These are phyloP conservation scores for Monopis laevigella DNA, from an alignment of 2,888 invertebrate genomes.

Conservation along the genomic window DNA sequence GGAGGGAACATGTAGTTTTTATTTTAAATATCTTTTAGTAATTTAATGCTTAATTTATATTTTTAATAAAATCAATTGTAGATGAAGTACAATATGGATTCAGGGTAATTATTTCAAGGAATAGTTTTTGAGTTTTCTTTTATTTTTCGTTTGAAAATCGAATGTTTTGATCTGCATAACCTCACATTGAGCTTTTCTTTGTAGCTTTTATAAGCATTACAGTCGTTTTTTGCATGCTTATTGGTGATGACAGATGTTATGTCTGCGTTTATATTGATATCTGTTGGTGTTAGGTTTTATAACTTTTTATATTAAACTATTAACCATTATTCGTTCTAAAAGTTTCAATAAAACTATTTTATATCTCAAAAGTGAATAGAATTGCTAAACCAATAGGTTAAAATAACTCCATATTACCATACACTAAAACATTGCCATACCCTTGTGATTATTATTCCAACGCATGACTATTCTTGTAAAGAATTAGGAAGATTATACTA, in stretches of 20 bases:
- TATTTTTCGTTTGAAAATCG: conserved; percentile 25
- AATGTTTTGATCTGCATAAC: conserved; percentile 56
- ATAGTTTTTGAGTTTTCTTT: conserved; percentile 17
- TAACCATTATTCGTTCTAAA: too few species aligned
- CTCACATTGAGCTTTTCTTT: conserved; percentile 23
- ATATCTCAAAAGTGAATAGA: too few species aligned
- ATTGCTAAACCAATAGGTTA: too few species aligned
- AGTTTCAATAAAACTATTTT: too few species aligned
- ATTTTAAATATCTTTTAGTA: conserved; percentile 50
- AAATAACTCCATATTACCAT: too few species aligned
- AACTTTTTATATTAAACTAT: too few species aligned
- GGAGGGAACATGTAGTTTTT: conserved; percentile 62
- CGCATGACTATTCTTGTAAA: too few species aligned
- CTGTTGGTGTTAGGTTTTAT: background rate
- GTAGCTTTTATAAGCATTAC: background rate
- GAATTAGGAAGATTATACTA: too few species aligned
- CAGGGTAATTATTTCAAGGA: conserved; percentile 52
- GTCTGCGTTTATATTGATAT: background rate
- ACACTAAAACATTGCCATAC: too few species aligned
- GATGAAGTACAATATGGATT: conserved; percentile 50
- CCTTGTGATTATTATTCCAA: too few species aligned
- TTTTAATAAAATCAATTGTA: conserved; percentile 30
- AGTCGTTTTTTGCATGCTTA: background rate
- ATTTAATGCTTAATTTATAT: conserved; percentile 31
- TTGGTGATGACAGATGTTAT: background rate